Evolutionary conservation across 2,113 vertebrate genomes (phyloP).

Genomic region (Vimba vimba): DNA sequence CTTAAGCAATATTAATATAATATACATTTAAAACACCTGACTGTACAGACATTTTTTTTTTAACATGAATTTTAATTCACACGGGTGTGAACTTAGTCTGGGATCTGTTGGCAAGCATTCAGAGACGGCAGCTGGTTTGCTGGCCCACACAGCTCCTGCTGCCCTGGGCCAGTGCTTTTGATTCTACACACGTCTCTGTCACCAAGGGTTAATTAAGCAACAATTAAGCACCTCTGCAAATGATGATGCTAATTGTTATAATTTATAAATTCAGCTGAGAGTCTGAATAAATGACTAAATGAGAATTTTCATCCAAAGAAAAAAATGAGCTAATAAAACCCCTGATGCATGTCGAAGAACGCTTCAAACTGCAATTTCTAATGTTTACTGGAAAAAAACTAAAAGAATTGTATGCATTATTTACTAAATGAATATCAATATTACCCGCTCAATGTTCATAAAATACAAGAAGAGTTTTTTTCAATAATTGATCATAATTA

Average conservation of each 20-base stretch:
- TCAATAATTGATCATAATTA: not conserved
- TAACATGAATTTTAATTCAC: not conserved
- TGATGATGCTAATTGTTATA: not conserved
- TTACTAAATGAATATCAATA: not conserved
- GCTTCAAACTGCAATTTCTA: not conserved
- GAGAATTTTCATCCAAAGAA: not conserved
- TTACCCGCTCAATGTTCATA: not conserved
- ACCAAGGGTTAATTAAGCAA: slow-evolving; percentile 43
- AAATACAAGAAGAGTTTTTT: not conserved
- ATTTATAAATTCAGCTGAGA: slow-evolving; percentile 26
- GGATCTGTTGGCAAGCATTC: slow-evolving; percentile 19
- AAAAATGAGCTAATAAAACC: not conserved
- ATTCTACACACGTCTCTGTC: slow-evolving; percentile 45
- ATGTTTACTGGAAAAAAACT: not conserved
- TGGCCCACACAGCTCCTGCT: slow-evolving; percentile 18
- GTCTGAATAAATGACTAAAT: not conserved
- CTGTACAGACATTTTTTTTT: not conserved
- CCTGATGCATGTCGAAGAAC: not conserved
- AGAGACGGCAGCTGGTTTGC: slow-evolving; percentile 22
- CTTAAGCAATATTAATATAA: not conserved
- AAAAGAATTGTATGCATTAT: not conserved
- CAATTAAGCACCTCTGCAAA: slow-evolving; percentile 37
- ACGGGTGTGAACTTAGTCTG: slow-evolving; percentile 7
- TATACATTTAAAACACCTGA: not conserved
- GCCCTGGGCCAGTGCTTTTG: slow-evolving; percentile 31